Conservation (phyloP, 2,797 vertebrate species). For the Poeciliopsis infans region DNA sequence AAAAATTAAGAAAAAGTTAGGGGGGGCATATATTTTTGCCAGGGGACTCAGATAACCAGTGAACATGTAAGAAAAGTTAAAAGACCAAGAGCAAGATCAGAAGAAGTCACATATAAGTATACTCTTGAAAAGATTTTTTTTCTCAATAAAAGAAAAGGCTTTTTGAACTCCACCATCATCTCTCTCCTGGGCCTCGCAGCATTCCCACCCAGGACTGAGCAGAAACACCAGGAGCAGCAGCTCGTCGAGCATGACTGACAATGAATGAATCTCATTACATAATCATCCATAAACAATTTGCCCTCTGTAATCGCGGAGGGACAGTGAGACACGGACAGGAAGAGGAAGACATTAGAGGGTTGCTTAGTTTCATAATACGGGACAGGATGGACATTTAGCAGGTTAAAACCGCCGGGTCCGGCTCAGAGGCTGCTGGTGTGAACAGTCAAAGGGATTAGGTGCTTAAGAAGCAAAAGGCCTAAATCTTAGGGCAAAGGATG, state of each 20-base stretch:
- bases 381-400: conserved; percentile 40
- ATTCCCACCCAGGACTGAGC: conserved; percentile 23
- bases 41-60: not conserved
- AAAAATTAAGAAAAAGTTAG: not conserved
- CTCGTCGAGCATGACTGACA: conserved; percentile 60
- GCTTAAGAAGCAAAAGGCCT: not conserved
- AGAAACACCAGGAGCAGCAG: conserved; percentile 48
- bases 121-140: conserved; percentile 9
- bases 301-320: conserved; percentile 49
- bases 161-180: conserved; percentile 10
- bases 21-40: not conserved
- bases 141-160: conserved; percentile 8
- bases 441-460: not conserved
- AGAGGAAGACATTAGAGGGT: conserved; percentile 38
- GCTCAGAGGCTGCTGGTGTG: not conserved
- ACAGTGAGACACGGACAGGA: conserved; percentile 16
- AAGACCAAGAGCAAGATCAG: conserved; percentile 13
- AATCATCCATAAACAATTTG: conserved; percentile 69
- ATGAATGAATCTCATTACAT: conserved; percentile 69
- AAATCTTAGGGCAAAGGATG: not conserved
- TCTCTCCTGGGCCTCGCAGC: conserved; percentile 9
- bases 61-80: not conserved
- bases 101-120: not conserved
- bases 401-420: conserved; percentile 21
- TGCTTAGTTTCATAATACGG: conserved; percentile 45